phyloP scores from a whole-genome alignment of 1,140 invertebrate genomes.

The Bactericera cockerelli region DNA sequence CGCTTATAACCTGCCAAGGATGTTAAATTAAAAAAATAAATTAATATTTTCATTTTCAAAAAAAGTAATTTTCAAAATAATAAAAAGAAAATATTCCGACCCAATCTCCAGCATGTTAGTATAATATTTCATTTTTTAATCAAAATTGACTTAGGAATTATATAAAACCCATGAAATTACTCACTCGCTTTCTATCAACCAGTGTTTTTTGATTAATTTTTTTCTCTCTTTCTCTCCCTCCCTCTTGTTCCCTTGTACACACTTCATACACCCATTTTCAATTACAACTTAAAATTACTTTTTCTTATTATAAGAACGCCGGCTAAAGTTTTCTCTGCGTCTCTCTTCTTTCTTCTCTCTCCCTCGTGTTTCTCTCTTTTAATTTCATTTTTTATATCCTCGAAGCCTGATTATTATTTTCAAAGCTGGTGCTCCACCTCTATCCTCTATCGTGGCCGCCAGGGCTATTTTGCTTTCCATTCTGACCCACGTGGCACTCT shows the following conservation, averaged over 20 bases:
- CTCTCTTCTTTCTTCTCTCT: background rate
- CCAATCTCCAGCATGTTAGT: background rate
- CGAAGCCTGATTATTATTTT: no score
- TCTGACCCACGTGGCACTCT: no score
- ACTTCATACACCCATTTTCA: constrained; percentile 9
- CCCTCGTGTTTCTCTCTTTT: background rate
- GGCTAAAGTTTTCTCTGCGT: background rate
- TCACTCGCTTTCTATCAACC: constrained; percentile 6
- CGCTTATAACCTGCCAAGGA: no score
- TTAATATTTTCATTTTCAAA: no score
- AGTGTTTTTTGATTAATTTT: constrained; percentile 9
- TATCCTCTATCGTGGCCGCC: no score
- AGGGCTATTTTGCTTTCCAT: no score
- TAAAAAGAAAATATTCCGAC: no score
- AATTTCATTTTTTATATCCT: background rate
- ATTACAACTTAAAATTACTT: constrained; percentile 9
- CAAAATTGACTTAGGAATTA: constrained; percentile 8
- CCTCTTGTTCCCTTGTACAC: background rate
- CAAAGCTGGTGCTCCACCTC: no score
- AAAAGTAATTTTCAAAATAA: no score
- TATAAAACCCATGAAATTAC: constrained; percentile 6
- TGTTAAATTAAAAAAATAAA: no score
- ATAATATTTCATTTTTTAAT: constrained; percentile 9
- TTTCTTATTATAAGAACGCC: constrained; percentile 8
- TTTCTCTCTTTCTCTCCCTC: background rate